phyloP scores from a whole-genome alignment of 1,140 invertebrate species.

The Tetranychus cinnabarinus region DNA sequence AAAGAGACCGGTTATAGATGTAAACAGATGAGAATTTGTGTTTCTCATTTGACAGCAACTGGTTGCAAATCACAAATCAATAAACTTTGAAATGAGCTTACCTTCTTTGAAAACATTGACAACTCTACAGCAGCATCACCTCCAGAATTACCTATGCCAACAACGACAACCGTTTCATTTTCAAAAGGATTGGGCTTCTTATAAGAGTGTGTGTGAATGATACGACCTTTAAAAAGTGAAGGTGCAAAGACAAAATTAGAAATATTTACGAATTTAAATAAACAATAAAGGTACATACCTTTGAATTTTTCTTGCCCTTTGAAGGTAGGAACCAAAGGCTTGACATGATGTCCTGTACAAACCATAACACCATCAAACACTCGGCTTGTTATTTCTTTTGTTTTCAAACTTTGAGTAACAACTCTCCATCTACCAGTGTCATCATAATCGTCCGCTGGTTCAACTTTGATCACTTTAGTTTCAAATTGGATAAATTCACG shows the following conservation, averaged over 20 bases:
- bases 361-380: constrained; percentile 13
- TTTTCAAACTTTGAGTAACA: constrained; percentile 10
- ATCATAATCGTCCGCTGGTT: constrained; percentile 17
- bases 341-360: constrained; percentile 17
- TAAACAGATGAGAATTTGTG: too few relatives aligned
- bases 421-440: constrained; percentile 22
- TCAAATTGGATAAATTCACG: constrained; percentile 9
- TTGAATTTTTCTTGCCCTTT: constrained; percentile 14
- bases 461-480: constrained; percentile 12
- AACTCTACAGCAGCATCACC: constrained; percentile 19
- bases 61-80: too few relatives aligned
- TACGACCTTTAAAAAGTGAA: constrained; percentile 10
- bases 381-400: constrained; percentile 11
- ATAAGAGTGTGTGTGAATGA: constrained; percentile 25
- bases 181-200: constrained; percentile 18
- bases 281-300: not conserved
- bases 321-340: constrained; percentile 17
- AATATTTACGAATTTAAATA: not conserved
- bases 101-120: constrained; percentile 6
- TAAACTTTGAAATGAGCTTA: not conserved
- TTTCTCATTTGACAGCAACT: too few relatives aligned
- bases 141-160: constrained; percentile 31
- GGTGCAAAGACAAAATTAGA: not conserved
- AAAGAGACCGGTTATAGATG: too few relatives aligned
- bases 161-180: constrained; percentile 22